phyloP scores from a whole-genome alignment of 2,888 invertebrate genomes.

The Volucella bombylans region DNA sequence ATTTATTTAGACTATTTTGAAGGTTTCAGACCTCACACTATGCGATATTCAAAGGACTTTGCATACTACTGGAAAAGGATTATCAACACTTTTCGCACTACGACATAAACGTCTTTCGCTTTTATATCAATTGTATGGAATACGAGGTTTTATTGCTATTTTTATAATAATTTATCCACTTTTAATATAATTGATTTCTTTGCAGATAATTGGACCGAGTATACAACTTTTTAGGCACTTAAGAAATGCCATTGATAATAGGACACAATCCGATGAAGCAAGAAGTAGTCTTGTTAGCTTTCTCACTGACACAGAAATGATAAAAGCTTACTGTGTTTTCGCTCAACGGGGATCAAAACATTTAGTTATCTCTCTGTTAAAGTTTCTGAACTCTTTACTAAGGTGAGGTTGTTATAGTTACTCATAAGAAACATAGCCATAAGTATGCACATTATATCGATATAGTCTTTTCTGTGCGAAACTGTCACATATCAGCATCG shows the following conservation, averaged over 20 bases:
- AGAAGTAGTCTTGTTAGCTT: conserved; percentile 23
- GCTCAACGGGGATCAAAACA: conserved; percentile 1
- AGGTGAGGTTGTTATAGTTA: conserved; percentile 13
- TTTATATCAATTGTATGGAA: conserved; percentile 47
- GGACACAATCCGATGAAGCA: background rate
- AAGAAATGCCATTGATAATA: conserved; percentile 32
- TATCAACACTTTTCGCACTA: conserved; percentile 30
- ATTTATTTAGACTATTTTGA: background rate
- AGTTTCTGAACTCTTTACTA: conserved; percentile 48
- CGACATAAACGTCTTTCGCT: conserved; percentile 42
- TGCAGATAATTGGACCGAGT: conserved; percentile 5
- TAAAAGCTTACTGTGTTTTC: conserved; percentile 50
- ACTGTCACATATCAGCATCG: too few relatives aligned
- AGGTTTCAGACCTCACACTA: conserved; percentile 47
- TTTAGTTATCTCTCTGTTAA: conserved; percentile 17
- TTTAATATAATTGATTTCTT: background rate
- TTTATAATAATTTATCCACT: too few relatives aligned
- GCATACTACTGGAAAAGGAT: conserved; percentile 39
- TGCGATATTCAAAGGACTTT: conserved; percentile 28
- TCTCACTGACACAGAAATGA: conserved; percentile 32
- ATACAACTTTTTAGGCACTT: conserved; percentile 28
- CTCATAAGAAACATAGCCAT: too few relatives aligned
- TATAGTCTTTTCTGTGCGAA: too few relatives aligned
- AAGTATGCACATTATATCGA: too few relatives aligned
- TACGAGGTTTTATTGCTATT: conserved; percentile 32